Evolutionary conservation across 2,888 invertebrate genomes (phyloP), one percentile per base, ranked within the genome.

Genomic region (Lapara coniferarum): DNA sequence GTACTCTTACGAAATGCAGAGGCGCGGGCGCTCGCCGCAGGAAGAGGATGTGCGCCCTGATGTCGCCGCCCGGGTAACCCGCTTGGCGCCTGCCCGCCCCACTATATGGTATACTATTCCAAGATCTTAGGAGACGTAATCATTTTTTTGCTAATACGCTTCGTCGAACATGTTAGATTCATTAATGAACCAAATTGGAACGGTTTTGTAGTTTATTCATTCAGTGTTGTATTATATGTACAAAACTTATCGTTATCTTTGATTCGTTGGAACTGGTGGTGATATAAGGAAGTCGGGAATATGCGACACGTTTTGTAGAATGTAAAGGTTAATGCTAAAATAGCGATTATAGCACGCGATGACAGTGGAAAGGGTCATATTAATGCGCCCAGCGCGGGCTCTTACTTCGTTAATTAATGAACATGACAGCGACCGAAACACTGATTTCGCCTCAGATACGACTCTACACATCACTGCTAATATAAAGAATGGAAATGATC

Each of bases 11-110:
- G 91, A 92, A 89, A 92, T 81, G 81, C 81, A 79, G 76, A 77
- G 74, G 75, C 81, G 85, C 86, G 86, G 72, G 77, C 83, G 80
- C 77, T 2, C 81, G 83, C 90, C 81, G 83, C 90, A 91, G 92
- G 91, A 92, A 92, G 89, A 90, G 92, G 92, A 92, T 88, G 85
- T 87, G 84, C 83, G 86, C 84, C 83, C 85, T 79, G 78, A 63
- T 75, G 75, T n/a, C 59, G 46, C 46, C 56, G 25, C 56, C 49
- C 49, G 46, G 16, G 49, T 46, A 46, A 10, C 37, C 53, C 16
- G 10, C 53, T 19, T 16, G 53, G 8, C 53, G 16, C 4, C 55
- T 3, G 19, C 55, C 55, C 55, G 19, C 44, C 10, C 49, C 7
- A 46, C 46, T 1, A 25, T 25, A 25, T 49, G 46, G 16, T 46